Evolutionary conservation across 2,888 invertebrate species (phyloP).

Genomic region (Augiades crinisus): DNA sequence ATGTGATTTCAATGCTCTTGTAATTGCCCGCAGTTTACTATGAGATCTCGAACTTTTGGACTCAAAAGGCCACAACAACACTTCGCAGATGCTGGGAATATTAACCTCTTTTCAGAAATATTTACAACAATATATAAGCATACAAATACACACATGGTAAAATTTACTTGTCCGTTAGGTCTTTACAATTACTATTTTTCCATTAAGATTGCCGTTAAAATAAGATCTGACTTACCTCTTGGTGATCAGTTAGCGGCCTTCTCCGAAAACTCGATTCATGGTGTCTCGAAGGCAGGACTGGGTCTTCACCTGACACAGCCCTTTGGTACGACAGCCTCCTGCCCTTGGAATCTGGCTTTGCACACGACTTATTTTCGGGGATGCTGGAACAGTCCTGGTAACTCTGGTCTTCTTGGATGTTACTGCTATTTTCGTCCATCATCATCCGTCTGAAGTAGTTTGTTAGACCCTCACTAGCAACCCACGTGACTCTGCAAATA

Average conservation of each 20-base stretch:
- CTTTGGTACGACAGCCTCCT: slow-evolving; percentile 69
- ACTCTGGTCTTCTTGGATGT: slow-evolving; percentile 51
- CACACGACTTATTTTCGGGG: slow-evolving; percentile 46
- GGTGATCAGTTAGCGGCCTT: slow-evolving; percentile 41
- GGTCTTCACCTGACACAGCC: slow-evolving; percentile 71
- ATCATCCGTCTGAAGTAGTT: slow-evolving; percentile 63
- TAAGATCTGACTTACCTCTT: slow-evolving; percentile 46
- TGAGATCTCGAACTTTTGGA: too few relatives aligned
- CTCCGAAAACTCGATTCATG: slow-evolving; percentile 40
- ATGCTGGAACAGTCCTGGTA: slow-evolving; percentile 61
- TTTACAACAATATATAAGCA: too few relatives aligned
- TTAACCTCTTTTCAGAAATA: too few relatives aligned
- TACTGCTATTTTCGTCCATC: slow-evolving; percentile 57
- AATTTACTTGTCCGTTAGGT: too few relatives aligned
- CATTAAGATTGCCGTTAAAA: not conserved
- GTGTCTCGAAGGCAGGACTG: slow-evolving; percentile 43
- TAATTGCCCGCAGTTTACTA: too few relatives aligned
- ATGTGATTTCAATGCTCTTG: too few relatives aligned
- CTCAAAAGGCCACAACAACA: too few relatives aligned
- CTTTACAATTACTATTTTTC: too few relatives aligned
- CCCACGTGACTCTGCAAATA: slow-evolving; percentile 65
- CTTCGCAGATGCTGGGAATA: too few relatives aligned
- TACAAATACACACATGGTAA: too few relatives aligned
- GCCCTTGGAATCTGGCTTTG: slow-evolving; percentile 52
- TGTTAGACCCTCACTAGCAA: slow-evolving; percentile 66